phyloP scores from a whole-genome alignment of 2,113 vertebrate species.

The Isichthys henryi region DNA sequence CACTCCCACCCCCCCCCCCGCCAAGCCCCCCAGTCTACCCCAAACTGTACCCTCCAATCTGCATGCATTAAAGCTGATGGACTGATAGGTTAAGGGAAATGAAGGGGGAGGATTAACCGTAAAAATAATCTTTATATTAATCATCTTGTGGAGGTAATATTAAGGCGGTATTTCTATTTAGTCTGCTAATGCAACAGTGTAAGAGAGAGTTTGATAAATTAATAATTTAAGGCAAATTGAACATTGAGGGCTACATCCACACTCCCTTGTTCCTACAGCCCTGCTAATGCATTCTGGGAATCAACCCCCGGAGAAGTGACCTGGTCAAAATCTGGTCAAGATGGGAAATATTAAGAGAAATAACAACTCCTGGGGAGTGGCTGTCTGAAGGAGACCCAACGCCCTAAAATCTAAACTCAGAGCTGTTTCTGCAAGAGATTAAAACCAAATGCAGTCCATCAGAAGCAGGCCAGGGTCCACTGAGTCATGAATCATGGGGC shows the following conservation, averaged over 20 bases:
- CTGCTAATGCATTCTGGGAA: background rate
- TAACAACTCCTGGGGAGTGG: background rate
- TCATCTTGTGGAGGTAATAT: background rate
- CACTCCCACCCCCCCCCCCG: accelerated
- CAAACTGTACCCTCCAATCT: background rate
- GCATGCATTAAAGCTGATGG: background rate
- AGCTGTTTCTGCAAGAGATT: background rate
- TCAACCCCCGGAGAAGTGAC: background rate
- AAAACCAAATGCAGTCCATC: background rate
- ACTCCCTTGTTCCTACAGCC: background rate
- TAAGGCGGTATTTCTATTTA: background rate
- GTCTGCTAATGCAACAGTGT: background rate
- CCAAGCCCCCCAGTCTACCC: background rate
- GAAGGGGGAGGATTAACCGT: background rate
- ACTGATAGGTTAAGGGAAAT: background rate
- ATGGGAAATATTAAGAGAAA: background rate
- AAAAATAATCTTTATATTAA: background rate
- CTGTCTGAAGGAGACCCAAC: background rate
- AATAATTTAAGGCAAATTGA: background rate
- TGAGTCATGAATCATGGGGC: background rate
- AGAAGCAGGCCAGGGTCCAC: background rate
- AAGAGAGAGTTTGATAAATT: background rate
- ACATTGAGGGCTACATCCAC: background rate
- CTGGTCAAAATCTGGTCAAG: background rate
- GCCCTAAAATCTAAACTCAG: background rate